Evolutionary conservation across 2,113 vertebrate genomes (phyloP), one percentile per base, ranked within the genome.

Genomic region (Zapus hudsonius): DNA sequence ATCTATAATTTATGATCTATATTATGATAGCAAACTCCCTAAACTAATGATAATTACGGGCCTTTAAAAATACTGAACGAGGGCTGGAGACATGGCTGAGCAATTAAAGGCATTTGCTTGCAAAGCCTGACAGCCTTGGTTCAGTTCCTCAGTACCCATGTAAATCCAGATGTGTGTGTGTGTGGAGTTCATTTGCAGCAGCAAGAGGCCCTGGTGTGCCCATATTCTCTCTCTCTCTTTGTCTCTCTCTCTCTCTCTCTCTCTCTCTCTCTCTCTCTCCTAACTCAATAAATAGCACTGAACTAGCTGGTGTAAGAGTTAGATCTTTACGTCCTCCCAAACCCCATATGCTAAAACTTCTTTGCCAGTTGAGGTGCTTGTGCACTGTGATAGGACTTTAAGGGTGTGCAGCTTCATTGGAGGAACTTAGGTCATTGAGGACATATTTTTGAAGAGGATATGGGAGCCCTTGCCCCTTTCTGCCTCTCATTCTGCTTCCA

Each of bases 1-100:
- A 92, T 90, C 80, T 79, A 84, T 85, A 52, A 52, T 52, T 52
- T 84, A 84, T 87, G 79, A 63, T 52, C 87, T n/a, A 91, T 78
- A 72, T 79, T 61, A 79, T 52, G 33, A 27, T 66, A 84, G 40
- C 31, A 42, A 91, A n/a, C 33, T 55, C 17, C 27, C 79, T 76
- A 64, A 5, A 85, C 19, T 63, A 10, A 47, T 94, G 47, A 10
- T 52, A 57, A 66, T 70, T 74, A 74, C 15, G 52, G n/a, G 15
- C 6, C 47, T 74, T 90, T 75, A 70, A 92, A 84, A 88, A 79
- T 47, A 87, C 4, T 70, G 17, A 52, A 52, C 52, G 7, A 15
- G 52, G 52, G 52, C 52, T 52, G 11, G 52, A 52, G 52, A 52
- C 11, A 52, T 52, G 52, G 52, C 52, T 52, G 11, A 52, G 52